Evolutionary conservation across 2,888 invertebrate species (phyloP).

Genomic region (Dione juno): DNA sequence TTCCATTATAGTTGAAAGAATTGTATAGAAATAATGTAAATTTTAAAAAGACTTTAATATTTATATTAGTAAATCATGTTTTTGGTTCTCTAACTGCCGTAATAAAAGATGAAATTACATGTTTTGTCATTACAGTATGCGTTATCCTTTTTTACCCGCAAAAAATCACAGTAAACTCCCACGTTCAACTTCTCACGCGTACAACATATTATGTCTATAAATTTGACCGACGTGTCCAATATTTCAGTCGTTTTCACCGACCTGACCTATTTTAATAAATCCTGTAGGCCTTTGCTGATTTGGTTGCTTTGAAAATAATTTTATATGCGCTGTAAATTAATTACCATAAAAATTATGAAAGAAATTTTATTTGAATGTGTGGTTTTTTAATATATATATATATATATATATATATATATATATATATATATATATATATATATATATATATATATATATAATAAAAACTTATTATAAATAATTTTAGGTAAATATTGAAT

Average conservation of each 20-base stretch:
- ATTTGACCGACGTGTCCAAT: constrained; percentile 79
- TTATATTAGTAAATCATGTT: neutral
- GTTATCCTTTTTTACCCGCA: constrained; percentile 59
- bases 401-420: too few relatives aligned
- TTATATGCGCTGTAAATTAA: constrained; percentile 37
- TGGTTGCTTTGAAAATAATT: constrained; percentile 46
- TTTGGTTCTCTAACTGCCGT: neutral
- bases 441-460: too few relatives aligned
- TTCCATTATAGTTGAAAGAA: constrained; percentile 4
- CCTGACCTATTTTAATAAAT: constrained; percentile 78
- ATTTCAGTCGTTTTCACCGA: constrained; percentile 79
- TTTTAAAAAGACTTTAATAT: too few relatives aligned
- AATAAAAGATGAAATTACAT: neutral
- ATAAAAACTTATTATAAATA: too few relatives aligned
- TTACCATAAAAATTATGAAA: constrained; percentile 25
- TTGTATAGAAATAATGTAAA: neutral
- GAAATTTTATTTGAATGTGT: too few relatives aligned
- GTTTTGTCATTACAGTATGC: constrained; percentile 48
- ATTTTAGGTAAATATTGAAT: too few relatives aligned
- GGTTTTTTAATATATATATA: too few relatives aligned
- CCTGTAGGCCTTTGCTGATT: constrained; percentile 50
- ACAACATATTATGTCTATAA: constrained; percentile 81
- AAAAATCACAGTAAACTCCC: constrained; percentile 75
- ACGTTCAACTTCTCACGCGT: constrained; percentile 69
- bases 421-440: too few relatives aligned